Conservation (phyloP, 2,797 vertebrate species). For the Tarsius wallacei region DNA sequence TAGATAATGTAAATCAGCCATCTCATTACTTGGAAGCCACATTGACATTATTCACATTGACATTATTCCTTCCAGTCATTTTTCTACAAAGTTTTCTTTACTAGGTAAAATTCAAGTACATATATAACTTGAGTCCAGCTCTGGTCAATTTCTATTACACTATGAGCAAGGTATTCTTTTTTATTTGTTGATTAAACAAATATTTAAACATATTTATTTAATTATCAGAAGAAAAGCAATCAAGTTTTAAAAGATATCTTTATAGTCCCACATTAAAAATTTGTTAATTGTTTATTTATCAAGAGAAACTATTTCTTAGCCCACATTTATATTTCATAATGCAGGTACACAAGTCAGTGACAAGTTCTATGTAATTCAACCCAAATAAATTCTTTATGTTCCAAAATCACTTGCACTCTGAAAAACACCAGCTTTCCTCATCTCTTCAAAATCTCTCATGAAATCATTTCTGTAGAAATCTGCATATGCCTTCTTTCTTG, state of each 20-base stretch:
- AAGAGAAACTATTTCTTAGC: background rate
- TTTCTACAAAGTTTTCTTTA: conserved; percentile 15
- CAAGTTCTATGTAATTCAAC: background rate
- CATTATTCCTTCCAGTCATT: background rate
- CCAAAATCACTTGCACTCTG: background rate
- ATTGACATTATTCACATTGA: background rate
- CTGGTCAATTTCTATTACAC: background rate
- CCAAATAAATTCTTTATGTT: background rate
- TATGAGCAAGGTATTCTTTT: conserved; percentile 22
- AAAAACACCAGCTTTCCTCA: background rate
- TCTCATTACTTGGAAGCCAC: background rate
- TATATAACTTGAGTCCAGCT: background rate
- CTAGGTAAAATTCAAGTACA: conserved; percentile 34
- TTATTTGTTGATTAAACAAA: background rate
- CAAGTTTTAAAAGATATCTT: too few relatives aligned
- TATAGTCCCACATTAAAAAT: too few relatives aligned
- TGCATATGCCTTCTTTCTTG: background rate
- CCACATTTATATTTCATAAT: background rate
- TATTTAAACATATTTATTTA: too few relatives aligned
- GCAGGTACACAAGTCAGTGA: background rate
- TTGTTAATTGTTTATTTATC: background rate
- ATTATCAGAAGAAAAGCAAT: too few relatives aligned
- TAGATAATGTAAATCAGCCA: background rate
- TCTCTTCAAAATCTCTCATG: background rate
- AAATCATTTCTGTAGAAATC: background rate